Conservation (phyloP, 2,113 vertebrate species). For the Xenopus borealis region DNA sequence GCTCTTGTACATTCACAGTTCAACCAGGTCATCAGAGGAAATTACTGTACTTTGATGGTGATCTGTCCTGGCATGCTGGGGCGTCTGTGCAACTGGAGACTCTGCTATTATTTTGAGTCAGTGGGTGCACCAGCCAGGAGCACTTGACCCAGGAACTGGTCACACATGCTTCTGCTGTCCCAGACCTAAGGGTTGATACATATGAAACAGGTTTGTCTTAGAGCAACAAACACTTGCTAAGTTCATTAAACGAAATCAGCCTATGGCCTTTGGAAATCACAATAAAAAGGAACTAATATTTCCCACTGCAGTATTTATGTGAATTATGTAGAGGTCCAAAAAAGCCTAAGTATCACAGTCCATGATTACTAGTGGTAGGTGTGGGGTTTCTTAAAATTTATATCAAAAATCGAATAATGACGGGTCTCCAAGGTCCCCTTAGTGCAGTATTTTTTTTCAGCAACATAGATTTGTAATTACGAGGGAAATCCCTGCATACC, state of each 20-base stretch:
- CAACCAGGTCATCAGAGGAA: conserved; percentile 75
- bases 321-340: no score
- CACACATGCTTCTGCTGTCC: conserved; percentile 74
- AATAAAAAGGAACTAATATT: no score
- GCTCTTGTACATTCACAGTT: conserved; percentile 67
- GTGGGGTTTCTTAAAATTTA: no score
- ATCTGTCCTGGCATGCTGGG: conserved; percentile 80
- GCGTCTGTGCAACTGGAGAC: conserved; percentile 74
- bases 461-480: no score
- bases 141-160: conserved; percentile 84
- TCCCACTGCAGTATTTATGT: no score
- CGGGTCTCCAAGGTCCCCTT: no score
- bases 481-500: no score
- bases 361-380: no score
- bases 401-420: no score
- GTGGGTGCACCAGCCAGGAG: conserved; percentile 68
- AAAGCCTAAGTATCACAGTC: no score
- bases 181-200: conserved; percentile 71
- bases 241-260: not conserved
- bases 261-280: no score
- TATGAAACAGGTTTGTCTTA: not conserved
- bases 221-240: not conserved
- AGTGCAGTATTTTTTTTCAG: no score
- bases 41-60: conserved; percentile 70
- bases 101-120: conserved; percentile 64